These are phyloP conservation scores for Tauraco erythrolophus DNA, from an alignment of 2,113 vertebrate genomes.

Conservation along the genomic window DNA sequence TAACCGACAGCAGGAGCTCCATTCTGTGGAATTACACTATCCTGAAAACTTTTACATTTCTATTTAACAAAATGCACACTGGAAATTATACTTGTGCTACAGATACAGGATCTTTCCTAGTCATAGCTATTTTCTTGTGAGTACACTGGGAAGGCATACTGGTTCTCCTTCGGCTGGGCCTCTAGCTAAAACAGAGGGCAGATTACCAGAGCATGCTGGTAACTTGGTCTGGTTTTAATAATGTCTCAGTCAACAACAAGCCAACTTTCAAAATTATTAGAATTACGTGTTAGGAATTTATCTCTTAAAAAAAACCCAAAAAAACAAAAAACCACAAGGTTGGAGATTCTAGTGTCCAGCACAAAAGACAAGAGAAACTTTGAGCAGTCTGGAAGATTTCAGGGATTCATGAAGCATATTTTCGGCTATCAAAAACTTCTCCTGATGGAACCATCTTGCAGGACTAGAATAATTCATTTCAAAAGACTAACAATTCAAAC, in stretches of 20 bases:
- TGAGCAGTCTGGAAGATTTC: background rate
- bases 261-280: background rate
- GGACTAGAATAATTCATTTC: background rate
- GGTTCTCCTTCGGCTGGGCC: background rate
- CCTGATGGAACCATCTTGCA: background rate
- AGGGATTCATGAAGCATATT: background rate
- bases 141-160: fast-evolving
- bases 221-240: background rate
- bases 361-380: background rate
- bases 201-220: background rate
- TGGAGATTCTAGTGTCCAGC: background rate
- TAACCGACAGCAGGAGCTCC: background rate
- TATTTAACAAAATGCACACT: background rate
- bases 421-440: background rate
- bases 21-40: background rate
- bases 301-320: too few species aligned
- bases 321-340: background rate
- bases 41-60: background rate
- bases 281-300: background rate
- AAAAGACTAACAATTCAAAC: slow-evolving; percentile 1
- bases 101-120: background rate
- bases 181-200: background rate
- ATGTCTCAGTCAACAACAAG: background rate
- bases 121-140: background rate
- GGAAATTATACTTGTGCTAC: background rate